Evolutionary conservation across 53 echinoderm and acorn worm species (phyloP).

Genomic region (Holothuria scabra): DNA sequence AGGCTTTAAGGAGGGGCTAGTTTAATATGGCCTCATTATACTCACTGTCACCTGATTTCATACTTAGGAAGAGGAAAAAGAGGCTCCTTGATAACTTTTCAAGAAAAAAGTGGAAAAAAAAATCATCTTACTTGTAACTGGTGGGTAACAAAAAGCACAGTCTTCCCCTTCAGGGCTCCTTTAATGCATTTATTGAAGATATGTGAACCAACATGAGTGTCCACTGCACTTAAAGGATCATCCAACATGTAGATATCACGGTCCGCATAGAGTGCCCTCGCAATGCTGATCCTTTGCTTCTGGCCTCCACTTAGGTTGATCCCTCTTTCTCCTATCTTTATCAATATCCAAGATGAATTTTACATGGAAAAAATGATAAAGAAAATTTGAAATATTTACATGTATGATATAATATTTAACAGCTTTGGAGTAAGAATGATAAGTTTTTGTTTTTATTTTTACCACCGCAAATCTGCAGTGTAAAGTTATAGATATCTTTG

Average conservation of each 20-base stretch:
- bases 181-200: conserved; percentile 82
- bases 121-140: conserved; percentile 73
- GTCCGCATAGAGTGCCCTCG: conserved; percentile 88
- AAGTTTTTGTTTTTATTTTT: too few relatives aligned
- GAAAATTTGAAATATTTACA: too few relatives aligned
- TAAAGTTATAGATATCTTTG: too few relatives aligned
- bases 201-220: conserved; percentile 89
- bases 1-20: too few relatives aligned
- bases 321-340: conserved; percentile 84
- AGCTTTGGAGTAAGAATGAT: too few relatives aligned
- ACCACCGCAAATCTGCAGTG: too few relatives aligned
- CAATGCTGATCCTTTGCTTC: conserved; percentile 88
- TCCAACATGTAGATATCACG: conserved; percentile 89
- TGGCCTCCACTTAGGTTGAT: conserved; percentile 91
- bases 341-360: background rate
- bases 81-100: too few relatives aligned
- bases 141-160: conserved; percentile 81
- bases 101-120: background rate
- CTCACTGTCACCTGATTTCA: too few relatives aligned
- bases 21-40: too few relatives aligned
- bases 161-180: conserved; percentile 71
- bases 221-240: conserved; percentile 92
- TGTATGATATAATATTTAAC: too few relatives aligned
- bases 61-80: too few relatives aligned
- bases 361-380: background rate